phyloP scores from a whole-genome alignment of 30 jellyfish, hydroid and myxozoan genomes.

The Pseudorhiza aurosa region DNA sequence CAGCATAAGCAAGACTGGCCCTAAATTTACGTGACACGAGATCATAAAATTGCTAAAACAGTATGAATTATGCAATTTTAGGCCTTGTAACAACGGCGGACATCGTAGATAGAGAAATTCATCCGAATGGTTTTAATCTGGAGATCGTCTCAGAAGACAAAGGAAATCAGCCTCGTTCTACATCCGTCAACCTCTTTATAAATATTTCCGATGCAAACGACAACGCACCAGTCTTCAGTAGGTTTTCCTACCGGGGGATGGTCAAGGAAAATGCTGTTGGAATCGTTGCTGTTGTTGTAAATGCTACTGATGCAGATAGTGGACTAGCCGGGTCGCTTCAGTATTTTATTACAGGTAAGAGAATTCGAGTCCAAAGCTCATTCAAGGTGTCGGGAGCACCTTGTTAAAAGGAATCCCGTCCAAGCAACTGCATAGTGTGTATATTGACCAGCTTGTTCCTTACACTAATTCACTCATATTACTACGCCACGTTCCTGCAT shows the following conservation, averaged over 20 bases:
- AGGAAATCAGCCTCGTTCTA: conserved; percentile 35
- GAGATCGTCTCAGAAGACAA: conserved; percentile 33
- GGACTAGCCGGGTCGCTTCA: conserved; percentile 76
- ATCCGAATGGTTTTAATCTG: conserved; percentile 46
- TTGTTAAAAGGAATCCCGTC: no score
- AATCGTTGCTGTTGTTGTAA: conserved; percentile 54
- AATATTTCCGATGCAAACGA: conserved; percentile 68
- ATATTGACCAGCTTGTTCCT: no score
- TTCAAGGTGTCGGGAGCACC: no score
- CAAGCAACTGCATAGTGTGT: no score
- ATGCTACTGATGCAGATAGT: conserved; percentile 83
- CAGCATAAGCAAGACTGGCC: no score
- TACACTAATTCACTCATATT: no score
- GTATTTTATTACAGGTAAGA: conserved; percentile 56
- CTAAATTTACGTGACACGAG: no score
- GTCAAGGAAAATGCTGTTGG: conserved; percentile 50
- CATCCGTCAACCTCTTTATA: conserved; percentile 24
- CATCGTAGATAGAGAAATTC: conserved; percentile 38
- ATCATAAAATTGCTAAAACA: neutral
- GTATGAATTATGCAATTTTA: neutral
- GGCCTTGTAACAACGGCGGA: conserved; percentile 33
- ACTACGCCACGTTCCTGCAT: no score
- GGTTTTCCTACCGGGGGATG: conserved; percentile 59
- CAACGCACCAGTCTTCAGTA: conserved; percentile 55
- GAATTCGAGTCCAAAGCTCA: no score